Conservation (phyloP, 1,140 invertebrate genomes). For the Panulirus ornatus region DNA sequence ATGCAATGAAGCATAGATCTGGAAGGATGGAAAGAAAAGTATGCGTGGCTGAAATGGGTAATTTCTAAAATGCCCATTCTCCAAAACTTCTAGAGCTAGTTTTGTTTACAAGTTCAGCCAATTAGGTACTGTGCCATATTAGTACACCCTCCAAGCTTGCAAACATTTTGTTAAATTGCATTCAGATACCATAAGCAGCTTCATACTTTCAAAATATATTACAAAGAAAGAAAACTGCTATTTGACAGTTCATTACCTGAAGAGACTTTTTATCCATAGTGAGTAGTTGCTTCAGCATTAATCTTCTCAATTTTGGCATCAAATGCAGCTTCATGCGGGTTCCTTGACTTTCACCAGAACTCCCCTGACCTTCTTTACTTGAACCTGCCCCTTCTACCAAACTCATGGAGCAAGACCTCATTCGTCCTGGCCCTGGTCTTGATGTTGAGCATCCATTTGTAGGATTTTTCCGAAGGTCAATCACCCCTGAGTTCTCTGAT, state of each 20-base stretch:
- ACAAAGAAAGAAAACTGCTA: too few relatives aligned
- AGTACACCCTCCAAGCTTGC: too few relatives aligned
- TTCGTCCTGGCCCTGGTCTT: constrained; percentile 26
- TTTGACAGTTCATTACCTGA: constrained; percentile 53
- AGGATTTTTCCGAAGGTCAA: constrained; percentile 60
- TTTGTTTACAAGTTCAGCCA: too few relatives aligned
- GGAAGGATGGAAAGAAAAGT: too few relatives aligned
- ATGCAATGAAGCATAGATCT: too few relatives aligned
- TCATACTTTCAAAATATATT: too few relatives aligned
- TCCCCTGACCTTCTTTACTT: background rate
- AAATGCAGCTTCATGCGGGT: constrained; percentile 49
- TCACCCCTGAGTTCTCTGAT: constrained; percentile 66
- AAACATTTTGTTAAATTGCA: too few relatives aligned
- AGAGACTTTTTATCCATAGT: constrained; percentile 75
- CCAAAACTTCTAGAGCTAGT: too few relatives aligned
- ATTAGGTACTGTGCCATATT: too few relatives aligned
- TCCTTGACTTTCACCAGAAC: background rate
- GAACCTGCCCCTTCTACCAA: constrained; percentile 46
- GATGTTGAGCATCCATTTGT: background rate
- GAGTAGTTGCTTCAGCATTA: constrained; percentile 73
- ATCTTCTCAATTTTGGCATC: constrained; percentile 62
- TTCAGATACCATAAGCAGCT: too few relatives aligned
- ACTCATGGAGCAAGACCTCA: constrained; percentile 71
- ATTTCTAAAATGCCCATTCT: too few relatives aligned
- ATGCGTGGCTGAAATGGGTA: too few relatives aligned